phyloP scores from a whole-genome alignment of 2,113 vertebrate species.

The Ia io region DNA sequence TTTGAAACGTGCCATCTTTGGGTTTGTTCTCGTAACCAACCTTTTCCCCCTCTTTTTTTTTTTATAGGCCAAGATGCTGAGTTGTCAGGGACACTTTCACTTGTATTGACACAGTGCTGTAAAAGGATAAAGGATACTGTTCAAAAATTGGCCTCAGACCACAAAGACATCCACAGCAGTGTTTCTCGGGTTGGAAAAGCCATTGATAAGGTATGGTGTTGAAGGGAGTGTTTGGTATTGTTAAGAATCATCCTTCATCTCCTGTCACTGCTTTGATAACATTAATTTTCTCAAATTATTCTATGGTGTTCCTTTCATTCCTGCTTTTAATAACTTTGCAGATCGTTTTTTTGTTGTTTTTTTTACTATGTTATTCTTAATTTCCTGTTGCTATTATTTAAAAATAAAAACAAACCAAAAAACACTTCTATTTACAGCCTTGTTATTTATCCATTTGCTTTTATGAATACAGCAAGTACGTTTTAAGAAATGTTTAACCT shows the following conservation, averaged over 20 bases:
- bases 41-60: not conserved
- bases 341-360: not conserved
- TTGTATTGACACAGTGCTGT: conserved; percentile 90
- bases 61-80: conserved; percentile 86
- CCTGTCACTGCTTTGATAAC: not conserved
- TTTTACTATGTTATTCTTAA: conserved; percentile 4
- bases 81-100: conserved; percentile 88
- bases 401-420: not conserved
- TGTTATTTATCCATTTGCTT: conserved; percentile 24
- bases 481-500: not conserved
- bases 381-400: conserved; percentile 3
- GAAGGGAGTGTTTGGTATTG: not conserved
- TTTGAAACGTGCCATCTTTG: not conserved
- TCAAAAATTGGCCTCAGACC: conserved; percentile 89
- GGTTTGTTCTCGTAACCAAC: conserved; percentile 29
- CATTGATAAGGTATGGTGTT: conserved; percentile 87
- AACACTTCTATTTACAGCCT: not conserved
- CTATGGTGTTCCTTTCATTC: not conserved
- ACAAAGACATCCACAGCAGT: conserved; percentile 92
- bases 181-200: conserved; percentile 91
- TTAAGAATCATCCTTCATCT: not conserved
- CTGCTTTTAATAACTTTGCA: conserved; percentile 20
- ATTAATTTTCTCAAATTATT: not conserved
- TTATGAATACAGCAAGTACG: not conserved
- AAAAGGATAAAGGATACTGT: conserved; percentile 92